A percentile compares a stretch with the other conserved stretches of the same genome.
These are phyloP conservation scores for Zingel zingel DNA, from an alignment of 2,113 vertebrate genomes.

Conservation along the genomic window DNA sequence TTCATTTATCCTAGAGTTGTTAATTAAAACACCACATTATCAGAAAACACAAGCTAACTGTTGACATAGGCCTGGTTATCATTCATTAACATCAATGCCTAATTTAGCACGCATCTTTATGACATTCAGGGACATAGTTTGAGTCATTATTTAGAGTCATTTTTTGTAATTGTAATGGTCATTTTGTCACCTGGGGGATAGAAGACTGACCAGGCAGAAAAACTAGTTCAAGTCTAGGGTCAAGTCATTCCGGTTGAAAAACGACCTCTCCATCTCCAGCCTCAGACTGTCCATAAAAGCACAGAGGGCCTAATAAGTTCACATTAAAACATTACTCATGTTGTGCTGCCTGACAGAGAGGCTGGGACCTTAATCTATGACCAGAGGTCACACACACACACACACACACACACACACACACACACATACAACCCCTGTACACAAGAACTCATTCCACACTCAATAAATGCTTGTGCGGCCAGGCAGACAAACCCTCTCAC, in stretches of 20 bases:
- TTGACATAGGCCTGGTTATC: neutral
- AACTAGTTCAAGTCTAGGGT: constrained; percentile 44
- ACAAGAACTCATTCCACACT: constrained; percentile 61
- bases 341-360: constrained; percentile 56
- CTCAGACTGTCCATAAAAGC: constrained; percentile 44
- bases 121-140: neutral
- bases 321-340: constrained; percentile 72
- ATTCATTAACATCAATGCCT: neutral
- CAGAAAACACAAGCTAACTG: neutral
- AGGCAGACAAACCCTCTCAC: constrained; percentile 63
- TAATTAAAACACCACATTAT: constrained; percentile 17
- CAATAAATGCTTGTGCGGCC: constrained; percentile 62
- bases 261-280: constrained; percentile 36
- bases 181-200: constrained; percentile 6
- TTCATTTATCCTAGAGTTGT: neutral
- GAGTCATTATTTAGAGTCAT: neutral
- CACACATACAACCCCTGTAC: constrained; percentile 1
- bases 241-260: constrained; percentile 33
- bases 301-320: constrained; percentile 43
- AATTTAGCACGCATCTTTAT: neutral
- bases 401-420: constrained; percentile 36
- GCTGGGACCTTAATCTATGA: constrained; percentile 65
- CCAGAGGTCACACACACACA: constrained; percentile 62
- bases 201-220: constrained; percentile 25
- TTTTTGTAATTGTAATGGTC: neutral